Evolutionary conservation across 2,888 invertebrate genomes (phyloP).

Genomic region (Xanthia togata): DNA sequence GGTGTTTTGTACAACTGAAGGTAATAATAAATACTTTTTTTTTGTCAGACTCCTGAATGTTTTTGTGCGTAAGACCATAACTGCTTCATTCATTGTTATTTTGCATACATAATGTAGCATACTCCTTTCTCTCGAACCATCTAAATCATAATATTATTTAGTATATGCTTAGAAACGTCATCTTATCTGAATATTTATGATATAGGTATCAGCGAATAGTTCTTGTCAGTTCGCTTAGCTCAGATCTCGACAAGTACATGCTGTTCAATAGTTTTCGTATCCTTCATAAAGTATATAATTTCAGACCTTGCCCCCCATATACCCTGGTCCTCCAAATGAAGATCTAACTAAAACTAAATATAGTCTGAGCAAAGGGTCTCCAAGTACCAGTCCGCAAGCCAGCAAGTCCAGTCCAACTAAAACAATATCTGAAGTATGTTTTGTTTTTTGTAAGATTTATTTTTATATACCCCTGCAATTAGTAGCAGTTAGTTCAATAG

Average conservation of each 20-base stretch:
- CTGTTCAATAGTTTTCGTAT: neutral
- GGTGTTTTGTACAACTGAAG: too few species aligned
- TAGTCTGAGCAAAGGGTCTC: neutral
- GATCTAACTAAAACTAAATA: neutral
- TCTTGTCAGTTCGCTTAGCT: neutral
- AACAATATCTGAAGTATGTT: constrained; percentile 13
- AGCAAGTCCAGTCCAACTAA: neutral
- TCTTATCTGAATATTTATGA: neutral
- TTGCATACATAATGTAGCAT: neutral
- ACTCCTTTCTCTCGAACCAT: neutral
- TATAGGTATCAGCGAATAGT: neutral
- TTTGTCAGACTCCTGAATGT: too few species aligned
- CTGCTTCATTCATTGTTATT: neutral
- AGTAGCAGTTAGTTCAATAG: too few species aligned
- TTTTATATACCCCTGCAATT: neutral
- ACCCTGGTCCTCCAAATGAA: neutral
- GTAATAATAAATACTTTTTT: too few species aligned
- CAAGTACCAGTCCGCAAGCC: neutral
- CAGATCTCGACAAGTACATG: neutral
- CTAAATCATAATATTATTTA: neutral
- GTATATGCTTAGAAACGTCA: neutral
- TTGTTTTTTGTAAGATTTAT: neutral
- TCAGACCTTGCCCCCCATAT: neutral
- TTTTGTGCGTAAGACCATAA: neutral
- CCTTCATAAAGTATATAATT: constrained; percentile 3